Evolutionary conservation across 2,113 vertebrate species (phyloP), one percentile per base, ranked within the genome.

Genomic region (Nematolebias whitei): DNA sequence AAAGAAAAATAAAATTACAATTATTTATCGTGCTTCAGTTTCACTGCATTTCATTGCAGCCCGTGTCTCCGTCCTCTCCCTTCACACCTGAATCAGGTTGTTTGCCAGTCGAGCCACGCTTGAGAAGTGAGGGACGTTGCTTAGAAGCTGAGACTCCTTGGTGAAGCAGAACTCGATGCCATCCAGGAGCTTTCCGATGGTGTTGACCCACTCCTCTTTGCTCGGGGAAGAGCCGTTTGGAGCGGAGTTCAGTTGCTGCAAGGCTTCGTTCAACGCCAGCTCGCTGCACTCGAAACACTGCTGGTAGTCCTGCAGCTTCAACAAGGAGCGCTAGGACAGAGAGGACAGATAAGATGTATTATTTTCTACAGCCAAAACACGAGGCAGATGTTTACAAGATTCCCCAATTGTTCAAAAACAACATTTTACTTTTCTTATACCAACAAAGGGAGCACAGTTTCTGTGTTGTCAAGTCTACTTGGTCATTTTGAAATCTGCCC

Each of bases 131-230:
- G 93, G 89, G 0, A 90, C 62, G 2, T 93, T 93, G 56, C 82
- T 90, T 4, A 98, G 89, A 76, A 96, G 90, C 55, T 79, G 85
- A 3, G 50, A 69, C 18, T 95, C 91, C 22, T 94, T 89, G 0
- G 90, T 91, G 55, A 99, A 89, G 41, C 95, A 94, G 77, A 90
- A 86, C 48, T 98, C 95, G 0, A 98, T 93, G 71, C 96, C 96
- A 24, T 85, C 75, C 59, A 99, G 91, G 84, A 99, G 84, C 62
- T 95, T 95, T 41, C 92, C 93, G 54, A 98, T 93, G 1, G 95
- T 97, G 78, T 93, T 88, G 73, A 95, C 94, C 96, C 97, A 99
- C 83, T 98, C 97, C 69, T 99, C 97, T 85, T 96, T 97, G 63
- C 90, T 92, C 12, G 95, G 90, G 5, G 94, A 67, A 26, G 92